phyloP scores from a whole-genome alignment of 1,140 invertebrate species.

The Probaryconus sp. region DNA sequence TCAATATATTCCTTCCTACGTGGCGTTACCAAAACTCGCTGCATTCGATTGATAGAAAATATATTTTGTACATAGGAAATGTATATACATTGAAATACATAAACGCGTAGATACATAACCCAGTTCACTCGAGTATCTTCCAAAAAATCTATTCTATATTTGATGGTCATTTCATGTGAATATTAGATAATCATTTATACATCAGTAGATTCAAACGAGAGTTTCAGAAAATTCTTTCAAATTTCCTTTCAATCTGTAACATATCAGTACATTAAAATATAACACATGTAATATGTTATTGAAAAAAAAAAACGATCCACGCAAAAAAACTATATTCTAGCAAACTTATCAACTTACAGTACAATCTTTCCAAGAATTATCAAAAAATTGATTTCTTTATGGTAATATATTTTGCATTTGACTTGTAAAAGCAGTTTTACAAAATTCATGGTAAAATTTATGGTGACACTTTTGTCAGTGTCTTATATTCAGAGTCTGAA shows the following conservation, averaged over 20 bases:
- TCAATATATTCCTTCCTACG: constrained; percentile 16
- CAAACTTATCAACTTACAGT: no score
- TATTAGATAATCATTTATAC: constrained; percentile 13
- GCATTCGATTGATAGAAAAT: constrained; percentile 26
- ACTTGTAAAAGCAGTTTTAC: no score
- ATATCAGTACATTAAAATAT: not conserved
- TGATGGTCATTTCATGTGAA: constrained; percentile 14
- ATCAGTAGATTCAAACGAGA: not conserved
- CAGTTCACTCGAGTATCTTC: no score
- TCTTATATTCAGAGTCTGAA: not conserved
- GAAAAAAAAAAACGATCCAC: no score
- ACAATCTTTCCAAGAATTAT: no score
- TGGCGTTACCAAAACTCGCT: constrained; percentile 11
- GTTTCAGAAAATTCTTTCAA: not conserved
- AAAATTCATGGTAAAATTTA: no score
- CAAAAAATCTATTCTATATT: constrained; percentile 21
- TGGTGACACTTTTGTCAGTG: no score
- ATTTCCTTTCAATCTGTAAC: not conserved
- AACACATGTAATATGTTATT: not conserved
- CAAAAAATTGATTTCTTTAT: no score
- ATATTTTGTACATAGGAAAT: constrained; percentile 34
- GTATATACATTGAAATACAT: constrained; percentile 38
- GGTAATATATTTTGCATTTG: no score
- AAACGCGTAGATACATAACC: constrained; percentile 7
- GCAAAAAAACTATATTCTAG: no score